Evolutionary conservation across 2,888 invertebrate genomes (phyloP).

Genomic region (Agonopterix subpropinquella): DNA sequence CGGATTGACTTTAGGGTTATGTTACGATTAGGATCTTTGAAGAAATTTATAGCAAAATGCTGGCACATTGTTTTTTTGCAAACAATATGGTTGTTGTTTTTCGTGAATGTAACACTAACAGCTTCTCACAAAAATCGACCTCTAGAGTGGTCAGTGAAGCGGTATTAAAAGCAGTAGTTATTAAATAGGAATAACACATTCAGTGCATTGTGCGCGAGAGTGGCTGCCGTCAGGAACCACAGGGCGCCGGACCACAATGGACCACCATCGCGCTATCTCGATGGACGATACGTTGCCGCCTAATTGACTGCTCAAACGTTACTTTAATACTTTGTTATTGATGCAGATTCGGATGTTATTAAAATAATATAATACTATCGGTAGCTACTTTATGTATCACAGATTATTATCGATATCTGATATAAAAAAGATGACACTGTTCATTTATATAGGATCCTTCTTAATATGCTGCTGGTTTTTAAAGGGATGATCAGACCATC

Average conservation of each 20-base stretch:
- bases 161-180: slow-evolving; percentile 61
- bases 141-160: slow-evolving; percentile 58
- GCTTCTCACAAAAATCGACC: slow-evolving; percentile 61
- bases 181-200: slow-evolving; percentile 63
- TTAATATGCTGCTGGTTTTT: too few species aligned
- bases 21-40: slow-evolving; percentile 15
- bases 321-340: slow-evolving; percentile 68
- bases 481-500: too few species aligned
- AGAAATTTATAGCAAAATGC: slow-evolving; percentile 23
- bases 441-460: too few species aligned
- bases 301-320: slow-evolving; percentile 72
- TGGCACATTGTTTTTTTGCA: slow-evolving; percentile 19
- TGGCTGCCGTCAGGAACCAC: slow-evolving; percentile 43
- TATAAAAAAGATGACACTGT: too few species aligned
- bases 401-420: too few species aligned
- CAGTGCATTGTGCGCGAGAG: slow-evolving; percentile 49
- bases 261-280: slow-evolving; percentile 71
- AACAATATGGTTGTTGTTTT: slow-evolving; percentile 8
- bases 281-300: slow-evolving; percentile 70
- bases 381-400: slow-evolving; percentile 1
- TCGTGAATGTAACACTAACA: slow-evolving; percentile 12
- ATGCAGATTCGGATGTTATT: slow-evolving; percentile 29
- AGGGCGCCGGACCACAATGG: slow-evolving; percentile 62
- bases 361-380: slow-evolving; percentile 20
- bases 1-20: slow-evolving; percentile 19